Conservation (phyloP, 2,113 vertebrate species). For the Passer montanus region DNA sequence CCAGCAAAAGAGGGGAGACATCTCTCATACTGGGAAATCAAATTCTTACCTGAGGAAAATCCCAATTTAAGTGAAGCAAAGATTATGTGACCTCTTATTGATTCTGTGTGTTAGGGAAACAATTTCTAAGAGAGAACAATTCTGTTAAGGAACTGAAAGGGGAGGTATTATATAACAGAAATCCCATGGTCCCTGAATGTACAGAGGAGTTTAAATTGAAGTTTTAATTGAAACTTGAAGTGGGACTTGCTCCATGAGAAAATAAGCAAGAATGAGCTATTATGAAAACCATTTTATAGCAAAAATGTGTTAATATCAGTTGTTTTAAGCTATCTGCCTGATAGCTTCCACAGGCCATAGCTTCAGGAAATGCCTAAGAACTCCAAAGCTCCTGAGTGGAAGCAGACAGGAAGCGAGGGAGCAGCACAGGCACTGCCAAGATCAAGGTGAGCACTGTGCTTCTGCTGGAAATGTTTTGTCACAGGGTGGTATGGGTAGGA, state of each 20-base stretch:
- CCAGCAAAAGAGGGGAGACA: not conserved
- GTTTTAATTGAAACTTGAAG: not conserved
- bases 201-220: not conserved
- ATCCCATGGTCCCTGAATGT: not conserved
- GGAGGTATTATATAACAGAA: not conserved
- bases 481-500: not conserved
- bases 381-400: not conserved
- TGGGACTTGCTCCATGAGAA: not conserved
- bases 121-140: not conserved
- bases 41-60: not conserved
- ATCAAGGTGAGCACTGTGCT: rapidly evolving
- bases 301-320: not conserved
- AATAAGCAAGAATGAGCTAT: not conserved
- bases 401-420: not conserved
- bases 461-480: not conserved
- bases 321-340: not conserved
- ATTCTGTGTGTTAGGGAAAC: not conserved
- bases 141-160: not conserved
- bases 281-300: not conserved
- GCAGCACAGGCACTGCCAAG: not conserved
- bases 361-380: not conserved
- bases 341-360: not conserved
- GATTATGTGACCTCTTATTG: not conserved
- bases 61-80: not conserved
- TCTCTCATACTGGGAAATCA: not conserved